Percentiles rank a stretch among this genome's conserved stretches.
Evolutionary conservation across 2,888 invertebrate species (phyloP).

Genomic region (Drosophila meridionalis): DNA sequence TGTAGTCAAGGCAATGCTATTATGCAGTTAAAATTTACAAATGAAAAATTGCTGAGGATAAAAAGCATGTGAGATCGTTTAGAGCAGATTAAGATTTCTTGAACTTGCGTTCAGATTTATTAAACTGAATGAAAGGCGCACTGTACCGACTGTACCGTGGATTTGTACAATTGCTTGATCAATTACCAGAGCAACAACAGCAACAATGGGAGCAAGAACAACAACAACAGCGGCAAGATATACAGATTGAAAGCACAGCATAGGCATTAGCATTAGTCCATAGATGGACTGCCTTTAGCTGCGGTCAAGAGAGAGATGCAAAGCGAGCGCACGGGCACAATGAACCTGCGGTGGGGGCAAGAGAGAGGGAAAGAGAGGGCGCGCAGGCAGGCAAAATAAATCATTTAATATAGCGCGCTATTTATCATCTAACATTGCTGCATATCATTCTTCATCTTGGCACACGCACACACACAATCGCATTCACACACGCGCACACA

Average conservation of each 20-base stretch:
- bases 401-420: constrained; percentile 81
- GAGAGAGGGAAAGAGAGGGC: constrained; percentile 6
- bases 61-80: constrained; percentile 9
- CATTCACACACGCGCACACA: constrained; percentile 5
- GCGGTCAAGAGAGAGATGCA: constrained; percentile 51
- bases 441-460: constrained; percentile 75
- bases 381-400: constrained; percentile 58
- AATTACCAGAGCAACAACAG: constrained; percentile 46
- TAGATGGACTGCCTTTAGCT: constrained; percentile 45
- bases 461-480: constrained; percentile 32
- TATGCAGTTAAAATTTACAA: constrained; percentile 11
- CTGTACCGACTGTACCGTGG: constrained; percentile 51
- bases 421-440: constrained; percentile 75
- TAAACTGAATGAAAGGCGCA: constrained; percentile 41
- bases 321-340: constrained; percentile 55
- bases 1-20: constrained; percentile 5
- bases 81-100: constrained; percentile 22
- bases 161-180: constrained; percentile 61
- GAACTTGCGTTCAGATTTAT: constrained; percentile 34
- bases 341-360: constrained; percentile 55
- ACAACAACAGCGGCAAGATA: constrained; percentile 23
- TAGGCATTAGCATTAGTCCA: constrained; percentile 56
- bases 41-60: constrained; percentile 16
- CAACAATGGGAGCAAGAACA: constrained; percentile 34
- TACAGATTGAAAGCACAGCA: constrained; percentile 47